Evolutionary conservation across 2,797 vertebrate species (phyloP).

Genomic region (Spinus olivaceus): DNA sequence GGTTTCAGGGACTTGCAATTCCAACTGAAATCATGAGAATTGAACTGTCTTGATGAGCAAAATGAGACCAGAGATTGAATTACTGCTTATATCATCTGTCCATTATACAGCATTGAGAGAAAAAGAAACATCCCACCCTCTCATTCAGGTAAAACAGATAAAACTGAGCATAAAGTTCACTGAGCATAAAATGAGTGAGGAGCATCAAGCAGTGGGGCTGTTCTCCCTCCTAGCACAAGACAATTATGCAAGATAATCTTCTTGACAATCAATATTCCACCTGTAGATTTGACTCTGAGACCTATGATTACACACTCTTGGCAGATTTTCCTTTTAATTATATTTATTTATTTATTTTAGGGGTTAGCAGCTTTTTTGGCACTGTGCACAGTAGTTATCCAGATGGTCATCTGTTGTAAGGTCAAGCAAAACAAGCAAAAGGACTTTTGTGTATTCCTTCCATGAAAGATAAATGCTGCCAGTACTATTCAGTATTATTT

Average conservation of each 20-base stretch:
- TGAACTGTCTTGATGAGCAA: not conserved
- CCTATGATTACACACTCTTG: not conserved
- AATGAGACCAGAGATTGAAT: not conserved
- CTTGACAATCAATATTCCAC: constrained; percentile 16
- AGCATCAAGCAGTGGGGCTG: not conserved
- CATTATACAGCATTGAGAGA: not conserved
- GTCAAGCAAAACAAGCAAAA: constrained; percentile 51
- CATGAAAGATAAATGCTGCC: not conserved
- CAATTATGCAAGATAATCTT: not conserved
- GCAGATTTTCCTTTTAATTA: constrained; percentile 53
- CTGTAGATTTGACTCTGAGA: not conserved
- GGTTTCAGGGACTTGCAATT: not conserved
- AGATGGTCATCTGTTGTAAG: constrained; percentile 46
- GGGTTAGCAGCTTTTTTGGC: constrained; percentile 24
- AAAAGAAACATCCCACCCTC: not conserved
- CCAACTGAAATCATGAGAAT: not conserved
- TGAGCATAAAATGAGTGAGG: not conserved
- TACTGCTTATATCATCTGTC: not conserved
- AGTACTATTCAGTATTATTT: not conserved
- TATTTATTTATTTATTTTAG: constrained; percentile 50
- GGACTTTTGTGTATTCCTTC: not conserved
- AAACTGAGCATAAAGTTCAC: not conserved
- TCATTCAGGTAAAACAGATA: not conserved
- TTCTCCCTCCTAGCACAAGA: not conserved
- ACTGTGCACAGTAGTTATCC: not conserved